Evolutionary conservation across 2,888 invertebrate genomes (phyloP), one percentile per base, ranked within the genome.

Genomic region (Margaritifera margaritifera): DNA sequence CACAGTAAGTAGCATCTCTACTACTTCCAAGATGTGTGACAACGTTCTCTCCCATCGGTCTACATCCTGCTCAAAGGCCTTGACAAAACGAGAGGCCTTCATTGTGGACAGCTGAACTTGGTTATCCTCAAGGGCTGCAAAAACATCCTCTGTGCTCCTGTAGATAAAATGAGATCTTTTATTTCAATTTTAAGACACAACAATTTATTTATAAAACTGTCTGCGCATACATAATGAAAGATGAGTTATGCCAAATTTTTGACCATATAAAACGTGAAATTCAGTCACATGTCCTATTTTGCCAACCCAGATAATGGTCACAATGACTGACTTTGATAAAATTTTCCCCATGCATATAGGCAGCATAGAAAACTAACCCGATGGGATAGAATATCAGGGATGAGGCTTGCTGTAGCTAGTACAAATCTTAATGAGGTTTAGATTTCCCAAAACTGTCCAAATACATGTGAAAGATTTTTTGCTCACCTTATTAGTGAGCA

Each of bases 11-110:
- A 94, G 92, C 84, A 93, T 92, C 90, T 96, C 96, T 58, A 96
- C 91, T 64, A 94, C 94, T 89, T 96, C 96, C 71, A 94, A 93
- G 15, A 96, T 93, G 73, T 94, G 94, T 4, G 95, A 94, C 69
- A 97, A 90, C 0, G 94, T 93, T 81, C 94, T 93, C 89, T 96
- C 96, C 96, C 96, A 96, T 86, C 93, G 93, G 85, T 96, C 95
- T 0, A 96, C 95, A 86, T 94, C 93, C 85, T 93, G 92, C 57
- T 94, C 93, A 87, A 97, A 97, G 0, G 96, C 95, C 86, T 95
- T 95, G 0, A 96, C 95, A 90, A 89, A 92, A 88, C 91, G 90
- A 0, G 96, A 96, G 0, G 95, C 94, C 89, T 96, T 96, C 95
- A 96, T 96, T 0, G 94, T 93, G 0, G 95, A 94, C 61, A 97